Conservation (phyloP, 2,113 vertebrate species). For the Ciconia maguari region DNA sequence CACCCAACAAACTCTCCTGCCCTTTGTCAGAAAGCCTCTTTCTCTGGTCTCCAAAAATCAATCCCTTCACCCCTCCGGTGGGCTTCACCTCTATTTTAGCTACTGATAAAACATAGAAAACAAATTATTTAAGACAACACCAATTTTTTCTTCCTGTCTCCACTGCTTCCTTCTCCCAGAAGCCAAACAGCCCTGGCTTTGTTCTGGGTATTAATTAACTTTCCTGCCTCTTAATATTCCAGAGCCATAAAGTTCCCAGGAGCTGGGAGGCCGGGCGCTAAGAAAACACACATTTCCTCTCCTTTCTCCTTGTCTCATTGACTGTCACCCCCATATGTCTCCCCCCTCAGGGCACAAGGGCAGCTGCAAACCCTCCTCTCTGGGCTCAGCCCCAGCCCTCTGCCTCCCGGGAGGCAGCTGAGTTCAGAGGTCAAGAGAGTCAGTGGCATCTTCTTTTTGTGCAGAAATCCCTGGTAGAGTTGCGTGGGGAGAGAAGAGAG, state of each 20-base stretch:
- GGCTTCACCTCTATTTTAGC: neutral
- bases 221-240: conserved; percentile 26
- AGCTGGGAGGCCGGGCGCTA: neutral
- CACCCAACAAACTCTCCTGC: neutral
- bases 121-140: neutral
- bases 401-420: neutral
- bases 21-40: neutral
- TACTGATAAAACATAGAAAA: neutral
- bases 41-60: neutral
- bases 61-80: rapidly evolving
- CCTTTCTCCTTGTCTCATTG: neutral
- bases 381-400: conserved; percentile 21
- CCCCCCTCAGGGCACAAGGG: conserved; percentile 16
- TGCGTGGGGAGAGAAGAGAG: neutral
- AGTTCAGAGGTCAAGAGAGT: conserved; percentile 36
- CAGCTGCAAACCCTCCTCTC: conserved; percentile 53
- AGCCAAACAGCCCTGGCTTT: conserved; percentile 18
- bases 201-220: conserved; percentile 26
- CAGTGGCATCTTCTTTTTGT: conserved; percentile 35
- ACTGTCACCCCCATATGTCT: conserved; percentile 19
- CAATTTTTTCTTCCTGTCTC: neutral
- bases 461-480: neutral
- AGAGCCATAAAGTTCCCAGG: conserved; percentile 28
- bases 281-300: neutral
- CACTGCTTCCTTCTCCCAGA: neutral